Evolutionary conservation across 2,797 vertebrate genomes (phyloP).

Genomic region (Hydrophis major): DNA sequence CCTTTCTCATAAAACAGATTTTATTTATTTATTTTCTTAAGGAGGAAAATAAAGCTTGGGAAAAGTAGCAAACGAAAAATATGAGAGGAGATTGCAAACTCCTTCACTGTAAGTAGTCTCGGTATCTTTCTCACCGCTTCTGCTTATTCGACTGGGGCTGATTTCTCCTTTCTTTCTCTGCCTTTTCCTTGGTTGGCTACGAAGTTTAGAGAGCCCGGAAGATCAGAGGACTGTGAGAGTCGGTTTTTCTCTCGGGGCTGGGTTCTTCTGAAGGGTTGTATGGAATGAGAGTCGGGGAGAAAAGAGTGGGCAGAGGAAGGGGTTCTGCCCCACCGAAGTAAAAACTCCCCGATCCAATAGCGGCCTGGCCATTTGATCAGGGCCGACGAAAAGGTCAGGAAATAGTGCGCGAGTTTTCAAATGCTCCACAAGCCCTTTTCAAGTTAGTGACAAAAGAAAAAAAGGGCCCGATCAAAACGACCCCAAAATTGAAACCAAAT

Average conservation of each 20-base stretch:
- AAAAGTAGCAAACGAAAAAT: slow-evolving; percentile 73
- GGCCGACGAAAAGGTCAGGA: not conserved
- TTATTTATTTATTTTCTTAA: slow-evolving; percentile 55
- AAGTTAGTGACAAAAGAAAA: not conserved
- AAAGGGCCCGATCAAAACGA: not conserved
- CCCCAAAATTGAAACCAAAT: not conserved
- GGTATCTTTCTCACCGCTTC: slow-evolving; percentile 70
- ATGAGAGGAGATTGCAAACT: slow-evolving; percentile 59
- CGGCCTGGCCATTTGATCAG: too few species aligned
- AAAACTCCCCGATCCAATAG: not conserved
- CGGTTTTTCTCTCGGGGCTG: slow-evolving; percentile 44
- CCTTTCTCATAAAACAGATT: slow-evolving; percentile 54
- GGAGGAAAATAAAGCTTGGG: slow-evolving; percentile 69
- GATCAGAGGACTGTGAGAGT: slow-evolving; percentile 57
- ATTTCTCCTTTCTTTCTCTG: not conserved
- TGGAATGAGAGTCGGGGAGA: slow-evolving; percentile 59
- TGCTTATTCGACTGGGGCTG: slow-evolving; percentile 35
- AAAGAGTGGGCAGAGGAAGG: slow-evolving; percentile 33
- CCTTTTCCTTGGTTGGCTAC: slow-evolving; percentile 45
- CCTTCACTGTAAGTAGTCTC: slow-evolving; percentile 65
- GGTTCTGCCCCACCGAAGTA: too few species aligned
- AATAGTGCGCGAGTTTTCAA: not conserved
- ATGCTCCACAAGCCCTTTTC: not conserved
- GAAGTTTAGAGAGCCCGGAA: slow-evolving; percentile 70
- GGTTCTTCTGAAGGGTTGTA: slow-evolving; percentile 57